Percentiles rank a stretch among this genome's conserved stretches.
phyloP scores from a whole-genome alignment of 2,888 invertebrate species.

The Ptychoptera albimana region DNA sequence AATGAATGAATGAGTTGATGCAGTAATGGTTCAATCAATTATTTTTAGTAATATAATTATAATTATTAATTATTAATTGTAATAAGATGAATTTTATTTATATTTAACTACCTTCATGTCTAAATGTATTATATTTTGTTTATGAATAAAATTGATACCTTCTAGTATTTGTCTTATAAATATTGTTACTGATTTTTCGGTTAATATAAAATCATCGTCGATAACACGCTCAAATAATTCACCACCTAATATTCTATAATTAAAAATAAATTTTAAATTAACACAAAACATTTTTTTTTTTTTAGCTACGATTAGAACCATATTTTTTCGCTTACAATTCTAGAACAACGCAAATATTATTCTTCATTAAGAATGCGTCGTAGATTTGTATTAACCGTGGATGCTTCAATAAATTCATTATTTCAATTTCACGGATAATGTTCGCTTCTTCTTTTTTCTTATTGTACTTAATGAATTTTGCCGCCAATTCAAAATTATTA shows the following conservation, averaged over 20 bases:
- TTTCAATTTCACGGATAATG: conserved; percentile 81
- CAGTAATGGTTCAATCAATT: background rate
- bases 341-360: conserved; percentile 79
- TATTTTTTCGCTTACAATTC: conserved; percentile 59
- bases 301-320: no score
- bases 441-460: conserved; percentile 67
- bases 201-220: conserved; percentile 86
- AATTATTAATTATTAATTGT: background rate
- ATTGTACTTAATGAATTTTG: conserved; percentile 68
- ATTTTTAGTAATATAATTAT: background rate
- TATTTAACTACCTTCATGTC: conserved; percentile 69
- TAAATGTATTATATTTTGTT: conserved; percentile 78
- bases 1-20: conserved; percentile 8
- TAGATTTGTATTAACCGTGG: conserved; percentile 87
- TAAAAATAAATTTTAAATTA: conserved; percentile 7
- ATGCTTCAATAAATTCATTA: conserved; percentile 80
- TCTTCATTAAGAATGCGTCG: conserved; percentile 79
- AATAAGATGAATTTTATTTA: background rate
- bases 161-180: conserved; percentile 94
- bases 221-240: conserved; percentile 93
- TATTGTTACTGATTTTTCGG: conserved; percentile 83
- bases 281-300: no score
- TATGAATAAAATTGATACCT: conserved; percentile 86
- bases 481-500: conserved; percentile 59
- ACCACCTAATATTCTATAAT: conserved; percentile 77